Percentiles rank a stretch among this genome's conserved stretches.
phyloP scores from a whole-genome alignment of 1,140 invertebrate genomes.

The Subanguina moxae region DNA sequence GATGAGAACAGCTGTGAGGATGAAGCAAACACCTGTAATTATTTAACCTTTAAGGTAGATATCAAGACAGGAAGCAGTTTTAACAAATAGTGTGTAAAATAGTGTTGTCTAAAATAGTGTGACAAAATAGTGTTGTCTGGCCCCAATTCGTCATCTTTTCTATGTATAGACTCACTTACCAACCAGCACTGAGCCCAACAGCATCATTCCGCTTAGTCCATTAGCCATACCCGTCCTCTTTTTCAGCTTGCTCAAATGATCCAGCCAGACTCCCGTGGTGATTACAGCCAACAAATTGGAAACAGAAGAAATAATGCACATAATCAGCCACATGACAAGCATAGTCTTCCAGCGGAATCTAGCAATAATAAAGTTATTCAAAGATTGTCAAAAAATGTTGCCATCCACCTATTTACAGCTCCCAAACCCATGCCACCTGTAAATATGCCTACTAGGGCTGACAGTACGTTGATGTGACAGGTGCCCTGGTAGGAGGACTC shows the following conservation, averaged over 20 bases:
- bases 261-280: slow-evolving; percentile 56
- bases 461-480: slow-evolving; percentile 56
- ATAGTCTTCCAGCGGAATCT: slow-evolving; percentile 54
- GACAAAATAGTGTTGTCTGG: no score
- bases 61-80: not conserved
- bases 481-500: slow-evolving; percentile 54
- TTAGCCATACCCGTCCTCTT: slow-evolving; percentile 54
- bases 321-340: slow-evolving; percentile 55
- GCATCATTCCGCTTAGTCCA: slow-evolving; percentile 54
- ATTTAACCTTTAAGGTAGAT: not conserved
- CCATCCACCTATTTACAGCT: slow-evolving; percentile 47
- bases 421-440: slow-evolving; percentile 53
- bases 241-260: slow-evolving; percentile 57
- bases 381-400: not conserved
- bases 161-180: slow-evolving; percentile 19
- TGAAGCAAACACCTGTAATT: slow-evolving; percentile 55
- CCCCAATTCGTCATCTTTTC: no score
- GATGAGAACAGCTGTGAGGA: slow-evolving; percentile 54
- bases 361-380: slow-evolving; percentile 13
- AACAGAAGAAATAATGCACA: slow-evolving; percentile 57
- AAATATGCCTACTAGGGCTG: slow-evolving; percentile 53
- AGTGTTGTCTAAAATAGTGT: no score
- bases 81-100: not conserved
- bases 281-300: slow-evolving; percentile 56
- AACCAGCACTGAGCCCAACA: slow-evolving; percentile 53